Conservation (phyloP, 2,888 invertebrate genomes). For the Vesta saturnalis region DNA sequence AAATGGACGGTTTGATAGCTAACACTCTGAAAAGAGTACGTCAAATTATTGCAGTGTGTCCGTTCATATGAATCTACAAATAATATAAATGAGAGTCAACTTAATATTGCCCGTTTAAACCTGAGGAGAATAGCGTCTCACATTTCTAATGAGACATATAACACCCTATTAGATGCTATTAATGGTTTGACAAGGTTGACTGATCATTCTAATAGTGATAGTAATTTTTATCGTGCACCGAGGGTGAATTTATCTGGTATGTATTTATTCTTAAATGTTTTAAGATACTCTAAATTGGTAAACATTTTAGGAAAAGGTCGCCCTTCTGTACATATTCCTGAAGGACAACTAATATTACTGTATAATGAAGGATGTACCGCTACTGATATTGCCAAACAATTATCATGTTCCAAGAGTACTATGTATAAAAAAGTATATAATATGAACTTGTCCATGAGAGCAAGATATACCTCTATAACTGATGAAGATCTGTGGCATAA, state of each 20-base stretch:
- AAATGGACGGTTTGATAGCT: neutral
- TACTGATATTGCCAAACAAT: neutral
- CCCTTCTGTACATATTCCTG: neutral
- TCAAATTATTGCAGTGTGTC: neutral
- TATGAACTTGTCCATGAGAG: constrained; percentile 9
- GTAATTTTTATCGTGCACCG: neutral
- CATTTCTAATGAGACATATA: neutral
- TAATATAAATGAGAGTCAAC: neutral
- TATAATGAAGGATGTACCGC: constrained; percentile 17
- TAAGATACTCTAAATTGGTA: neutral
- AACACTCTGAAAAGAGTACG: constrained; percentile 4
- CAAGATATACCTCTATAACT: constrained; percentile 6
- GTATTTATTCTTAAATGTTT: neutral
- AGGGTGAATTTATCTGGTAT: constrained; percentile 4
- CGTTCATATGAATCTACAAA: constrained; percentile 9
- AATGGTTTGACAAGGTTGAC: neutral
- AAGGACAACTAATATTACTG: constrained; percentile 8
- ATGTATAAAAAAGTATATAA: constrained; percentile 10
- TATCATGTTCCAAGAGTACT: neutral
- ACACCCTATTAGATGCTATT: constrained; percentile 5
- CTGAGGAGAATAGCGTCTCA: neutral
- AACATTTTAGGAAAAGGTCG: constrained; percentile 17
- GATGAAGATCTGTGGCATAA: constrained; percentile 7
- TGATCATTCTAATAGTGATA: neutral
- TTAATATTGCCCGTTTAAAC: constrained; percentile 4